These are phyloP conservation scores for Eublepharis macularius DNA, from an alignment of 2,113 vertebrate genomes.

Conservation along the genomic window DNA sequence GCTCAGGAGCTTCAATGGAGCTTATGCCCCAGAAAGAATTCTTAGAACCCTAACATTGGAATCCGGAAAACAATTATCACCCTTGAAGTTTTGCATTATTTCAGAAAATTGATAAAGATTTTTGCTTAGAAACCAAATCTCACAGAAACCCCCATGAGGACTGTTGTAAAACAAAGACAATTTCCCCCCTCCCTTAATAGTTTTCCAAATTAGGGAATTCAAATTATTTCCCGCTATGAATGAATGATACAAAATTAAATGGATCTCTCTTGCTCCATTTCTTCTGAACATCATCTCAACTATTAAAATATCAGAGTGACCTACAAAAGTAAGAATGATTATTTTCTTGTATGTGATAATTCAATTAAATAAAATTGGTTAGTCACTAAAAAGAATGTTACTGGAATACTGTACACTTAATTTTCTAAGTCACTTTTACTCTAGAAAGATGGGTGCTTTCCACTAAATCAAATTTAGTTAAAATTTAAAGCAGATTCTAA, in stretches of 20 bases:
- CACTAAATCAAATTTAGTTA: conserved; percentile 16
- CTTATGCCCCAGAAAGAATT: neutral
- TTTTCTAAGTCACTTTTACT: neutral
- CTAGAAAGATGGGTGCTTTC: neutral
- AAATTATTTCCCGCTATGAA: conserved; percentile 19
- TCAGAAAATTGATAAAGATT: neutral
- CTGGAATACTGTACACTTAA: neutral
- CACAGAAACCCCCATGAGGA: neutral
- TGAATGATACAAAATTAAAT: conserved; percentile 34
- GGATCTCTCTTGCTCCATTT: conserved; percentile 8
- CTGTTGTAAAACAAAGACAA: neutral
- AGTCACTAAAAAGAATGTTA: neutral
- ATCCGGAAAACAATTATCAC: conserved; percentile 18
- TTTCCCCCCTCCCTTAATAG: conserved; percentile 11
- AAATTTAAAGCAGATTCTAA: conserved; percentile 9
- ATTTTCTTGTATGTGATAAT: conserved; percentile 38
- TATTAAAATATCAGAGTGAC: conserved; percentile 36
- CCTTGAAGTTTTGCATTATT: conserved; percentile 4
- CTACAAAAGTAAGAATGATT: conserved; percentile 33
- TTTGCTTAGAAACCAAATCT: neutral
- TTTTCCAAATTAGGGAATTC: conserved; percentile 50
- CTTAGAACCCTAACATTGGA: neutral
- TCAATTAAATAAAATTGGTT: conserved; percentile 38
- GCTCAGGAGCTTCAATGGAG: neutral
- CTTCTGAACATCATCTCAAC: conserved; percentile 43